These are phyloP conservation scores for Pedicia rivosa DNA, from an alignment of 2,888 invertebrate genomes.

Conservation along the genomic window DNA sequence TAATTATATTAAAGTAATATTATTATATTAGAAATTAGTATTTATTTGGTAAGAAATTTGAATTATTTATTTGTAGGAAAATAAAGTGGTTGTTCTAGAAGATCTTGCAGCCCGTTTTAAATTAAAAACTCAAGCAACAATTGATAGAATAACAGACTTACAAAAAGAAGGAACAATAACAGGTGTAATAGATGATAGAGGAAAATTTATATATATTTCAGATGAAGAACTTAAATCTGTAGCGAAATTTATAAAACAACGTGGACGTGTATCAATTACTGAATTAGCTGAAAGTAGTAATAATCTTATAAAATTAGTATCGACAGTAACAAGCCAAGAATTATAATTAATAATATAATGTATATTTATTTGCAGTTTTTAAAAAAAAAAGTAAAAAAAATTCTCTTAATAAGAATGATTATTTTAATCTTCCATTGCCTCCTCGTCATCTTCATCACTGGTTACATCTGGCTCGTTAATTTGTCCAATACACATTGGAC, in stretches of 20 bases:
- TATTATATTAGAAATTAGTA: conserved; percentile 17
- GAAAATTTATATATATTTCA: conserved; percentile 97
- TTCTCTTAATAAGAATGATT: no score
- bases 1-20: conserved; percentile 52
- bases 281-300: conserved; percentile 93
- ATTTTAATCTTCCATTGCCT: conserved; percentile 25
- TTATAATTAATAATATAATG: neutral
- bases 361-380: neutral
- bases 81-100: conserved; percentile 87
- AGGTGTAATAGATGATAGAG: conserved; percentile 95
- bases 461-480: conserved; percentile 63
- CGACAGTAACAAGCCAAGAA: conserved; percentile 22
- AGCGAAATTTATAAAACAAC: conserved; percentile 87
- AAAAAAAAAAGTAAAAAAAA: no score
- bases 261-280: conserved; percentile 84
- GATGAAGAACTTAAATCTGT: conserved; percentile 79
- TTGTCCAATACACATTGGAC: conserved; percentile 60
- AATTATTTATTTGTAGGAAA: conserved; percentile 21
- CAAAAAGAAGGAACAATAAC: conserved; percentile 72
- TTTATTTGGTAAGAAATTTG: conserved; percentile 26
- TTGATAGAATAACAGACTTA: conserved; percentile 74
- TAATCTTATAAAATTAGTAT: conserved; percentile 69
- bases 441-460: conserved; percentile 71
- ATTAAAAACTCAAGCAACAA: conserved; percentile 75
- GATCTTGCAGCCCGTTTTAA: conserved; percentile 85